Evolutionary conservation across 1,140 invertebrate species (phyloP), one percentile per base, ranked within the genome.

Genomic region (Drosophila teissieri): DNA sequence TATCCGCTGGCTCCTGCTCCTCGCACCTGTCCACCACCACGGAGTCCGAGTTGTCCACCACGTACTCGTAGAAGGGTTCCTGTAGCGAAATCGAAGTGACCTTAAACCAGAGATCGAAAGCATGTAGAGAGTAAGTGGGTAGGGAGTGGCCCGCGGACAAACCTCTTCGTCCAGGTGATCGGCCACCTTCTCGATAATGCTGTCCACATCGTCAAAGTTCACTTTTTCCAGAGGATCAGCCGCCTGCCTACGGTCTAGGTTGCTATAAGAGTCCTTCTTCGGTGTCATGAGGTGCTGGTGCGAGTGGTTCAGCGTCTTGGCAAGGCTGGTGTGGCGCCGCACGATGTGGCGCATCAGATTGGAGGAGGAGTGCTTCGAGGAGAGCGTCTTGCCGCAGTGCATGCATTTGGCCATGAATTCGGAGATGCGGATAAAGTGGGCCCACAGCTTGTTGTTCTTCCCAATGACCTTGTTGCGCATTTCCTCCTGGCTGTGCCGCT

Each of bases 321-420:
- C 86, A 12, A 88, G 65, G 48, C 80, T 88, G 17, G 73, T 86
- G 55, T 91, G 89, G 0, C 84, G 75, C 12, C 80, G 60, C 10
- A 90, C 80, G 7, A 91, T 85, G 46, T 91, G 89, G 0, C 89
- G 58, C 79, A 91, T 84, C 8, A 91, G 60, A 67, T 91, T 91
- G 10, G 80, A 84, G 22, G 80, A 89, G 12, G 84, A 85, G 37
- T 91, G 84, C 52, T 91, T 91, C 1, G 84, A 89, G 17, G 89
- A 89, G 11, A 91, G 49, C 6, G 79, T 90, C 52, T 85, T 88
- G 34, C 81, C 83, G 15, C 89, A 91, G 34, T 85, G 81, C 15
- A 84, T 91, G 44, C 89, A 91, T 40, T 80, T 88, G 44, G 85
- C 84, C 76, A 84, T 80, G 39, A 89, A 88, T 46, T 88, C 84